Evolutionary conservation across 2,888 invertebrate genomes (phyloP).

Genomic region (Sphinx pinastri): DNA sequence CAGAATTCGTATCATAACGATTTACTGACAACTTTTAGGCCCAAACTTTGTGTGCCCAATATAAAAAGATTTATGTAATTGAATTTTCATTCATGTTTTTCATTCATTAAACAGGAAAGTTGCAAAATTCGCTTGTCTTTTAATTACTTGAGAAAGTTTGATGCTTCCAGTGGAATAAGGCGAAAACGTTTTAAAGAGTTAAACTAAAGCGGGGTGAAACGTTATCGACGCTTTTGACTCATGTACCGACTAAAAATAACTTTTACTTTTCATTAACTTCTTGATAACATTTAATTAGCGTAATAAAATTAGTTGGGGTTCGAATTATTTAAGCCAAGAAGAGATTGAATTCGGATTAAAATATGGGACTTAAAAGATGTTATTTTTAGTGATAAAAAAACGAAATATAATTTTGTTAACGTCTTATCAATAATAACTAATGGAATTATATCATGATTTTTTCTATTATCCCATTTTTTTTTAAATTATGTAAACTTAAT

Average conservation of each 20-base stretch:
- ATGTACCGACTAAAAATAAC: background rate
- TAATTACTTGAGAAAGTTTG: slow-evolving; percentile 50
- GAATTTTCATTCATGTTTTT: background rate
- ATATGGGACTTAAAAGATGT: too few relatives aligned
- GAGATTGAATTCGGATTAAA: background rate
- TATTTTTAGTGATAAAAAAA: too few relatives aligned
- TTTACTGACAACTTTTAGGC: too few relatives aligned
- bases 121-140: slow-evolving; percentile 45
- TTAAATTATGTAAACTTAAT: too few relatives aligned
- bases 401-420: too few relatives aligned
- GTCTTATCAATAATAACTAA: too few relatives aligned
- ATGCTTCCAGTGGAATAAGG: slow-evolving; percentile 46
- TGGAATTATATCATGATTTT: too few relatives aligned
- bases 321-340: background rate
- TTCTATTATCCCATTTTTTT: too few relatives aligned
- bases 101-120: slow-evolving; percentile 39
- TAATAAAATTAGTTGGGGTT: background rate
- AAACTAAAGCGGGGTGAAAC: slow-evolving; percentile 24
- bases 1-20: too few relatives aligned
- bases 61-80: background rate
- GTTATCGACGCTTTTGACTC: slow-evolving; percentile 5
- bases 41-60: too few relatives aligned
- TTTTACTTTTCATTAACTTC: slow-evolving; percentile 1
- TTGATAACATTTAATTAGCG: background rate
- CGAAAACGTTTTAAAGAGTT: slow-evolving; percentile 47